Conservation (phyloP, 2,888 invertebrate genomes). For the Terebella lapidaria region DNA sequence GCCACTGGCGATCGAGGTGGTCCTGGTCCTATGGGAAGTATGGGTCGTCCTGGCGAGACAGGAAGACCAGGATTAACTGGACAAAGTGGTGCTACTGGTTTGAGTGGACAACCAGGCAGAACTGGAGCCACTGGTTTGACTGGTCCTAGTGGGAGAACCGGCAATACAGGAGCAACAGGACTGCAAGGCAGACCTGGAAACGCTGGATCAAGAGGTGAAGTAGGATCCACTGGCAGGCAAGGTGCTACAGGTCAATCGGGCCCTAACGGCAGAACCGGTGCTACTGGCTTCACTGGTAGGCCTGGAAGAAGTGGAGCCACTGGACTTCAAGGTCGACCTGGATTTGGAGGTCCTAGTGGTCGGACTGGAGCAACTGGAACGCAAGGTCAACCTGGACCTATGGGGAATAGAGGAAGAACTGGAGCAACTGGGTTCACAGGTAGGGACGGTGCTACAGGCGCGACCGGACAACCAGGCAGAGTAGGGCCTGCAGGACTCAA, state of each 20-base stretch:
- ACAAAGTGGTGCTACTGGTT: slow-evolving; percentile 1
- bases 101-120: slow-evolving; percentile 3
- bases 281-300: neutral
- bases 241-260: slow-evolving; percentile 6
- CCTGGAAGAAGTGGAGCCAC: neutral
- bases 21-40: neutral
- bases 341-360: neutral
- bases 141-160: slow-evolving; percentile 8
- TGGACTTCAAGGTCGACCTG: slow-evolving; percentile 4
- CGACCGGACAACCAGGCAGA: neutral
- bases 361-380: slow-evolving; percentile 1
- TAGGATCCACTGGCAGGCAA: neutral
- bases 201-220: slow-evolving; percentile 1
- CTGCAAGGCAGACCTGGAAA: slow-evolving; percentile 10
- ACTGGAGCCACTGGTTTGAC: slow-evolving; percentile 1
- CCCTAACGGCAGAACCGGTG: slow-evolving; percentile 3
- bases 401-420: neutral
- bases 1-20: slow-evolving; percentile 3
- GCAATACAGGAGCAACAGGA: slow-evolving; percentile 18
- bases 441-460: slow-evolving; percentile 4
- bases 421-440: slow-evolving; percentile 7
- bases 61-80: neutral
- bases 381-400: slow-evolving; percentile 1
- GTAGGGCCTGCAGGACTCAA: slow-evolving; percentile 2
- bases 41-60: neutral